These are phyloP conservation scores for Umimayanthus chanpuru DNA, from an alignment of 92 coral and sea anemone genomes.

Conservation along the genomic window DNA sequence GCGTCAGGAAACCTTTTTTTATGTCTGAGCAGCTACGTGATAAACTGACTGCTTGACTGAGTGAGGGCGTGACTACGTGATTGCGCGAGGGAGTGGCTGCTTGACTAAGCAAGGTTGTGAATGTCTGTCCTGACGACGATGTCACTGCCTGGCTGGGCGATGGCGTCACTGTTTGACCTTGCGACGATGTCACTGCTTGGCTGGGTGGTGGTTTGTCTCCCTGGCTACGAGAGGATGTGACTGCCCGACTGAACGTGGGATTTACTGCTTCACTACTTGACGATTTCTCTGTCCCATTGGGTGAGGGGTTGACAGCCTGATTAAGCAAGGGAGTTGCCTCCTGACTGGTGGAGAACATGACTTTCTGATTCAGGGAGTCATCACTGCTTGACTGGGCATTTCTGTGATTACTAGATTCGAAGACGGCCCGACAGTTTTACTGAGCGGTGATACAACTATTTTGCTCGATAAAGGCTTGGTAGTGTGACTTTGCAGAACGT, in stretches of 20 bases:
- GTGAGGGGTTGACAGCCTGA: too few species aligned
- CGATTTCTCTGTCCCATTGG: too few species aligned
- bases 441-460: background rate
- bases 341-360: too few species aligned
- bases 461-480: background rate
- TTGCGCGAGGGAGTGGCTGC: background rate
- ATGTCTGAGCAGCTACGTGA: background rate
- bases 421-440: background rate
- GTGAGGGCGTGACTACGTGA: background rate
- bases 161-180: background rate
- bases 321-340: too few species aligned
- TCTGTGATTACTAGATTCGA: background rate
- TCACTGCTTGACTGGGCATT: too few species aligned
- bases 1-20: background rate
- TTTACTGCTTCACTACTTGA: too few species aligned
- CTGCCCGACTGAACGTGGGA: too few species aligned
- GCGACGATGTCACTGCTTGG: background rate
- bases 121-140: background rate
- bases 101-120: background rate
- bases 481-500: background rate
- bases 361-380: too few species aligned
- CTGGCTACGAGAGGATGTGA: too few species aligned
- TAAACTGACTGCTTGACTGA: background rate
- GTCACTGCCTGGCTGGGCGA: background rate
- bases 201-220: background rate